phyloP scores from a whole-genome alignment of 2,888 invertebrate species.

The Andrena camellia region DNA sequence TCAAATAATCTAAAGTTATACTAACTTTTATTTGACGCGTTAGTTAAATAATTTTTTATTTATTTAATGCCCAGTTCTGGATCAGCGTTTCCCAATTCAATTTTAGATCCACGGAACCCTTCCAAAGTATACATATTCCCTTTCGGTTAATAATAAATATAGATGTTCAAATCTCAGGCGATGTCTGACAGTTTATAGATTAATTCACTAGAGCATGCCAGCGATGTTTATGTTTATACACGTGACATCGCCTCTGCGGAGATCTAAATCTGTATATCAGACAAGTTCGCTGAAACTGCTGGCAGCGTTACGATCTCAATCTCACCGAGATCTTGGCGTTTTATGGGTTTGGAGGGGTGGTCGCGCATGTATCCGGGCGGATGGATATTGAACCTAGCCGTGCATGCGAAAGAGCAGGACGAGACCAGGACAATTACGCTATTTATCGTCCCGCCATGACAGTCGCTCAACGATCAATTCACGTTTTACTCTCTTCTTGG shows the following conservation, averaged over 20 bases:
- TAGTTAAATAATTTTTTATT: too few relatives aligned
- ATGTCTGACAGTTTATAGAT: constrained; percentile 16
- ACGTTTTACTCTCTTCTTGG: neutral
- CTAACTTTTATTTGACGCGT: too few relatives aligned
- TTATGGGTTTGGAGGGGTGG: constrained; percentile 67
- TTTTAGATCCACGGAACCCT: too few relatives aligned
- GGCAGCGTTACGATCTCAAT: constrained; percentile 79
- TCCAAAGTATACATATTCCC: neutral
- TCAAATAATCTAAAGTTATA: too few relatives aligned
- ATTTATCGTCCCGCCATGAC: constrained; percentile 60
- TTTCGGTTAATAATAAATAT: neutral
- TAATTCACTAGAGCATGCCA: constrained; percentile 1
- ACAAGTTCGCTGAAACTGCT: constrained; percentile 28
- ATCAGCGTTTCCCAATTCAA: too few relatives aligned
- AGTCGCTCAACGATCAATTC: constrained; percentile 40
- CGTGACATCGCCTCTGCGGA: constrained; percentile 15
- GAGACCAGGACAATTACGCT: constrained; percentile 66
- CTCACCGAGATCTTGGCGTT: constrained; percentile 76
- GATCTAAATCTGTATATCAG: constrained; percentile 48
- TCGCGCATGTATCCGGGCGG: constrained; percentile 54
- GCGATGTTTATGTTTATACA: constrained; percentile 50
- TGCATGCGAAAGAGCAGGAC: constrained; percentile 55
- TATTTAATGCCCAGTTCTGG: too few relatives aligned
- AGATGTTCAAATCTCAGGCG: neutral
- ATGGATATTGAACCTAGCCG: constrained; percentile 72